phyloP scores from a whole-genome alignment of 1,140 invertebrate species.

The Temnothorax curvispinosus region DNA sequence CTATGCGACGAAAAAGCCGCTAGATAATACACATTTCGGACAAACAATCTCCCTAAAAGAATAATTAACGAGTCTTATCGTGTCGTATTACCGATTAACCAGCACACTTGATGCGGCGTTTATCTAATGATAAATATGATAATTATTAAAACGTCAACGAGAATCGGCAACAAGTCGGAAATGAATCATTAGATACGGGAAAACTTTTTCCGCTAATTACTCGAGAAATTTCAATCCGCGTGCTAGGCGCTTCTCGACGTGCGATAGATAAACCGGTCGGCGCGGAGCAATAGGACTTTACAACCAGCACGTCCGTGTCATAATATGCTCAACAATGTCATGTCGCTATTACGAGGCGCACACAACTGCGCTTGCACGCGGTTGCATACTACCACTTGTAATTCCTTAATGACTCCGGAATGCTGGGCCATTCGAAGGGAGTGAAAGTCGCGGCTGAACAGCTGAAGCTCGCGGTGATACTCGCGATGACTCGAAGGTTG shows the following conservation, averaged over 20 bases:
- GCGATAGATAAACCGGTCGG: constrained; percentile 43
- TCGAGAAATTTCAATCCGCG: constrained; percentile 41
- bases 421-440: constrained; percentile 66
- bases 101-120: not conserved
- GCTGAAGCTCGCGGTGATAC: constrained; percentile 6
- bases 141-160: not conserved
- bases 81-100: not conserved
- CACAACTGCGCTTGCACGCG: constrained; percentile 1
- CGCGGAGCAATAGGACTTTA: constrained; percentile 21
- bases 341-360: constrained; percentile 55
- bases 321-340: constrained; percentile 66
- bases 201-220: constrained; percentile 4
- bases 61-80: not conserved
- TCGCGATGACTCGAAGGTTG: constrained; percentile 63
- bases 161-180: not conserved
- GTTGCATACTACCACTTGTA: constrained; percentile 34
- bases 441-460: constrained; percentile 68
- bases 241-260: not conserved
- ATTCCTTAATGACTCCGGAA: constrained; percentile 69
- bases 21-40: not conserved
- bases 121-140: not conserved
- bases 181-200: not conserved
- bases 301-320: constrained; percentile 49
- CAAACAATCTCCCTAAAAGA: not conserved
- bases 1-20: not conserved